Base-by-base conservation (phyloP, 37 sponge, comb jelly and placozoan genomes). In the Corticium candelabrum region DNA sequence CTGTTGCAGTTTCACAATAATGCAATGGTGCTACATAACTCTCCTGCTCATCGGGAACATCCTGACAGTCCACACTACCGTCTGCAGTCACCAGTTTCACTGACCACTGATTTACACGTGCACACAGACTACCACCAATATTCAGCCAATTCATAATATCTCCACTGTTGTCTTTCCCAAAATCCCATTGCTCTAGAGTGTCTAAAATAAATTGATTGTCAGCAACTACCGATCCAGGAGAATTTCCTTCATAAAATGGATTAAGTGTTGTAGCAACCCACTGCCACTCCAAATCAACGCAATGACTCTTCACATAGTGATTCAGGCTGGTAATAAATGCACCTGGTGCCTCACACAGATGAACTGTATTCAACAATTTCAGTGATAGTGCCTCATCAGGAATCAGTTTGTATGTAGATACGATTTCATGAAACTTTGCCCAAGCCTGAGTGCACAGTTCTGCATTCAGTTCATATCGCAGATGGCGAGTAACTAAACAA, bases 301-400 rank as follows among this genome's bases (percentile, higher is more conserved):
- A 82, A 68, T 90, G 90, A 1, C 87, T 83, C 68, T 81, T 82
- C 32, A 96, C 86, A 75, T 84, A 96, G 82, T 96, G 97, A 72
- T 96, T 96, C 70, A 96, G 81, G 67, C 89, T 83, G 30, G 89
- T 79, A 21, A 93, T 84, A 56, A 89, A 93, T 0, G 79, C 93
- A 21, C 97, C 97, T 1, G 97, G 90, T 2, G 93, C 90, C 70
- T 96, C 97, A 73, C 93, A 96, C 37, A 96, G 80, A 78, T 96
- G 97, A 3, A 96, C 76, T 4, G 73, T 29, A 43, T 21, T 11
- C 11, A 43, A 11, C 11, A 11, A 5, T 50, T 50, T 50, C 21
- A 50, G 62, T 0, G 96, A 96, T 68, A 81, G 83, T 40, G 86
- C 68, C 38, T 11, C 35, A 40, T 81, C 78, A 62, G 75, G 57